A percentile compares a stretch with the other conserved stretches of the same genome.
Evolutionary conservation across 1,140 invertebrate genomes (phyloP).

Genomic region (Drosophila kikkawai): DNA sequence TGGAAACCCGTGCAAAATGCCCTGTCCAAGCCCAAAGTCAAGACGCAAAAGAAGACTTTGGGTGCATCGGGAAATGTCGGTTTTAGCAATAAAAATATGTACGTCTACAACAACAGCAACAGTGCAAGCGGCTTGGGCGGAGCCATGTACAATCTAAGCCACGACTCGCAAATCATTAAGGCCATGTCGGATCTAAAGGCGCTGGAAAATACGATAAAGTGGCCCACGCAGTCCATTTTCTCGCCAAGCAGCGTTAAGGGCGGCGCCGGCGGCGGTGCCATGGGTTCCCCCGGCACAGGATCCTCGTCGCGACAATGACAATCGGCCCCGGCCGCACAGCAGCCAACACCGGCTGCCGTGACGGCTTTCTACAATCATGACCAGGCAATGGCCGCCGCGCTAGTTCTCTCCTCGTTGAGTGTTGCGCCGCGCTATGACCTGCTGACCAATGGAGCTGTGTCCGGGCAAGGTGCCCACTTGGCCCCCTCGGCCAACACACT

Average conservation of each 20-base stretch:
- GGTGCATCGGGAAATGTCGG: conserved; percentile 37
- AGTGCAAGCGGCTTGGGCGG: background rate
- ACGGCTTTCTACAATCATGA: conserved; percentile 80
- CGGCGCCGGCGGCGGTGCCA: conserved; percentile 11
- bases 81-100: conserved; percentile 57
- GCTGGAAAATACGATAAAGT: conserved; percentile 61
- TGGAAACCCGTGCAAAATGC: conserved; percentile 20
- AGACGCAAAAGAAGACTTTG: conserved; percentile 35
- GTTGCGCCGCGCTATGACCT: conserved; percentile 61
- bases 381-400: conserved; percentile 73
- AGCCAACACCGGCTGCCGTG: conserved; percentile 57
- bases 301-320: conserved; percentile 73
- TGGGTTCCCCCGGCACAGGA: conserved; percentile 26
- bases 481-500: conserved; percentile 59
- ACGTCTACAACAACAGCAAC: conserved; percentile 58
- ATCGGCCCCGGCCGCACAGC: conserved; percentile 61
- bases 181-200: conserved; percentile 52
- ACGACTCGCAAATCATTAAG: conserved; percentile 52
- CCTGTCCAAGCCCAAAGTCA: conserved; percentile 42
- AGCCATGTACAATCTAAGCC: conserved; percentile 48
- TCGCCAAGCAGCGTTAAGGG: conserved; percentile 31
- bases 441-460: conserved; percentile 43
- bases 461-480: conserved; percentile 22
- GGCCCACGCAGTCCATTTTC: conserved; percentile 23
- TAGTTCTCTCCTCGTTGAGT: conserved; percentile 78